Conservation (phyloP, 2,888 invertebrate species). For the Trissolcus brochymenae region DNA sequence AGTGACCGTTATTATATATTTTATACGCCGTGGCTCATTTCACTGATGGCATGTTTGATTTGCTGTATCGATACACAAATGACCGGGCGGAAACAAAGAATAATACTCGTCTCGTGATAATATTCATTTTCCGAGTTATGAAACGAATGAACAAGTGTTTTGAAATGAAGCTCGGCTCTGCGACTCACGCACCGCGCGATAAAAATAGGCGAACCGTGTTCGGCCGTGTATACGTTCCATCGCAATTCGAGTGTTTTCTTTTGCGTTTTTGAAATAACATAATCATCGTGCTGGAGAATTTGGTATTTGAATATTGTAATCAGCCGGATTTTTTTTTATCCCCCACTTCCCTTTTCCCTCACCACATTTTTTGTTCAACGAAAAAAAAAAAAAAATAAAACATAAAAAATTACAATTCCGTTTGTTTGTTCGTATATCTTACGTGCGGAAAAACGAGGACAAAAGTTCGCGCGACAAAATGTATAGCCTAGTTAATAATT, state of each 20-base stretch:
- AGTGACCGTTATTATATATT: too few species aligned
- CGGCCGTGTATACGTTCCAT: constrained; percentile 24
- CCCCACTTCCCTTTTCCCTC: not conserved
- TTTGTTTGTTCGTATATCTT: not conserved
- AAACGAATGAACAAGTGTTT: constrained; percentile 55
- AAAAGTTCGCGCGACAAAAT: not conserved
- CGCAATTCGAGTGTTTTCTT: constrained; percentile 54
- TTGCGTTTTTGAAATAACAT: constrained; percentile 57
- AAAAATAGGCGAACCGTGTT: constrained; percentile 51
- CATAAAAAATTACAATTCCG: too few species aligned
- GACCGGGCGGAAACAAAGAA: constrained; percentile 32
- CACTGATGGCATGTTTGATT: not conserved
- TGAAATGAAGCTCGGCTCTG: constrained; percentile 49
- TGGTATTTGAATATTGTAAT: constrained; percentile 43
- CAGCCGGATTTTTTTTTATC: not conserved
- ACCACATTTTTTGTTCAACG: too few species aligned
- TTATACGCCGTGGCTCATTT: too few species aligned
- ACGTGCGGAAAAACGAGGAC: not conserved
- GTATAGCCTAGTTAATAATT: constrained; percentile 17
- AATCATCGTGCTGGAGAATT: constrained; percentile 40
- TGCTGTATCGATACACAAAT: not conserved
- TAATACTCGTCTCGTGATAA: constrained; percentile 41
- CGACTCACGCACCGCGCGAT: constrained; percentile 34
- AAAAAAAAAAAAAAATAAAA: too few species aligned
- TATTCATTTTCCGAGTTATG: constrained; percentile 53